Evolutionary conservation across 2,797 vertebrate genomes (phyloP).

Genomic region (Microhierax caerulescens): DNA sequence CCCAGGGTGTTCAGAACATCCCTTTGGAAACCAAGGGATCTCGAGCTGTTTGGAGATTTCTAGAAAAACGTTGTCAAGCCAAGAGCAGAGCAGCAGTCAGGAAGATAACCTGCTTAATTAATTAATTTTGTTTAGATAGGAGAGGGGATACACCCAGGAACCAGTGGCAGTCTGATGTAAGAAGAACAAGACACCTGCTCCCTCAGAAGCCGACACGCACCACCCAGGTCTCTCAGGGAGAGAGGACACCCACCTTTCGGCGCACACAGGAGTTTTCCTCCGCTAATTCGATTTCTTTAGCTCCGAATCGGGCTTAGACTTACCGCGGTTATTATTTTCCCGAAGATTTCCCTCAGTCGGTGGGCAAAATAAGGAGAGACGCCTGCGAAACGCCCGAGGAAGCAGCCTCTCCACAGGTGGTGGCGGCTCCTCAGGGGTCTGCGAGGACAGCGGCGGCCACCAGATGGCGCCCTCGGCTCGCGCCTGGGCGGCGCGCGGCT

Average conservation of each 20-base stretch:
- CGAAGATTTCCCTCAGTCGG: fast-evolving
- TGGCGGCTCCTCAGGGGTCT: fast-evolving
- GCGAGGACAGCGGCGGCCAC: background rate
- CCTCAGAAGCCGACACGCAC: fast-evolving
- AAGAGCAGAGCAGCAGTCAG: background rate
- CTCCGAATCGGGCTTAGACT: background rate
- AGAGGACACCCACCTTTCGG: too few species aligned
- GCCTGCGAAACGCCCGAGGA: fast-evolving
- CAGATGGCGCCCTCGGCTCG: background rate
- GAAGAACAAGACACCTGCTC: fast-evolving
- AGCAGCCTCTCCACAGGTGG: background rate
- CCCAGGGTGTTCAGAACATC: fast-evolving
- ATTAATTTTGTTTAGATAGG: background rate
- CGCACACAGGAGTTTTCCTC: fast-evolving
- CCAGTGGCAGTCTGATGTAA: fast-evolving
- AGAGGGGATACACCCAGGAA: background rate
- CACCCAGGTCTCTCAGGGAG: fast-evolving
- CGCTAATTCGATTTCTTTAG: fast-evolving
- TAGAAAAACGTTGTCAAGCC: background rate
- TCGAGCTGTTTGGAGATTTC: fast-evolving
- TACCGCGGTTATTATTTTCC: fast-evolving
- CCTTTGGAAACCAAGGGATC: background rate
- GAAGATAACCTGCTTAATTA: background rate
- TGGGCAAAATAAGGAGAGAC: fast-evolving
- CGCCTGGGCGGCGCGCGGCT: background rate